Evolutionary conservation across 1,140 invertebrate genomes (phyloP).

Genomic region (Drosophila yakuba): DNA sequence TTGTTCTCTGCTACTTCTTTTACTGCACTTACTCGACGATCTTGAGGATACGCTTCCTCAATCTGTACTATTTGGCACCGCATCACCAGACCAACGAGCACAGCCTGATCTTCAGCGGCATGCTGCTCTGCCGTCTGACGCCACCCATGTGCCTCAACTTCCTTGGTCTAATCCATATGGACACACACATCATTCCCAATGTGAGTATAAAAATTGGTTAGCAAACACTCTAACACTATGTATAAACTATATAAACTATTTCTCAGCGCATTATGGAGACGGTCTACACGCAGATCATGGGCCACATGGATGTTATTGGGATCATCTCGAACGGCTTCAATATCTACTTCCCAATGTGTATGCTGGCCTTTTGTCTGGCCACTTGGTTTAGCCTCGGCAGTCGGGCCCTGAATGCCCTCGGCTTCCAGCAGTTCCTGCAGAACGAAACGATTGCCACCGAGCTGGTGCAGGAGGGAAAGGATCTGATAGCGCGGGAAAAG

Average conservation of each 20-base stretch:
- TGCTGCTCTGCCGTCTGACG: constrained; percentile 98
- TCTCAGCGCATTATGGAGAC: constrained; percentile 76
- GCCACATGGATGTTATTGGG: constrained; percentile 99
- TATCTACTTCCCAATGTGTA: constrained; percentile 99
- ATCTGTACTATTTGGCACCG: constrained; percentile 98
- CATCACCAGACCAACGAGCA: constrained; percentile 99
- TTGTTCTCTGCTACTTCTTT: constrained; percentile 97
- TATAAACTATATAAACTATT: too few relatives aligned
- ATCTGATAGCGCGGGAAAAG: constrained; percentile 95
- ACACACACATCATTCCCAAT: constrained; percentile 96
- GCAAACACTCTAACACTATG: too few relatives aligned
- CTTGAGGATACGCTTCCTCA: constrained; percentile 97
- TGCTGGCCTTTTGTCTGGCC: constrained; percentile 96
- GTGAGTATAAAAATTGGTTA: constrained; percentile 14
- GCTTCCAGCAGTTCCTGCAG: constrained; percentile 97
- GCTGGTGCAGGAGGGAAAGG: constrained; percentile 95
- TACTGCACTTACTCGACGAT: constrained; percentile 99
- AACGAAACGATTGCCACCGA: constrained; percentile 97
- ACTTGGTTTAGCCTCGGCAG: constrained; percentile 98
- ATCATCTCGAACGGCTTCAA: constrained; percentile 99
- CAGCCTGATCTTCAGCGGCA: constrained; percentile 98
- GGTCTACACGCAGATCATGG: constrained; percentile 94
- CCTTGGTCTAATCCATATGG: constrained; percentile 98
- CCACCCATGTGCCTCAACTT: constrained; percentile 99
- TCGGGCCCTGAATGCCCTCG: constrained; percentile 93